Base-by-base conservation (phyloP, 2,113 vertebrate species). In the Cynoglossus semilaevis region DNA sequence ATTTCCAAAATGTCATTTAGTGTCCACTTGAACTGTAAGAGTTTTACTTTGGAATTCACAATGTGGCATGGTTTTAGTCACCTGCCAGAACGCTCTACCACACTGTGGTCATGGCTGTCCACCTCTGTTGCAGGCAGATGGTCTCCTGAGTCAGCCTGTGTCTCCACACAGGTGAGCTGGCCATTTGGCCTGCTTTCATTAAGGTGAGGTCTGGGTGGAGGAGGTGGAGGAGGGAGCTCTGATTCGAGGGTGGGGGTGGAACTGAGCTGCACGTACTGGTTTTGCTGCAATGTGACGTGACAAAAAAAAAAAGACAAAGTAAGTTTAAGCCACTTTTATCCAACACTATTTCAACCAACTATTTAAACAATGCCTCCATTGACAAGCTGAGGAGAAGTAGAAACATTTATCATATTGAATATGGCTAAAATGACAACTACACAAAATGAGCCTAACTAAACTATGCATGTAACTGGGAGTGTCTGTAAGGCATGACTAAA, bases 201-300 rank as follows among this genome's bases (percentile, higher is more conserved):
- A n/a, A 82, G 60, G 56, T 78, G 62, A 67, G 77, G 77, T 78
- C 80, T 80, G 41, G 85, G 88, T 22, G 85, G 87, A 65, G 86
- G 74, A 79, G 83, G 91, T 40, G 78, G 74, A 67, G 86, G 83
- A 6, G 81, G 77, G 16, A 68, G 80, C 81, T 85, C 82, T 77
- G 90, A 85, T 2, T 87, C 88, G 38, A 88, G 72, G 40, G 92
- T 7, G 13, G 36, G 35, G 14, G 35, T 86, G 74, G 94, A 91
- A 72, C 83, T 91, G 51, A 89, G 92, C 50, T 92, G 88, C 71
- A 87, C 85, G 88, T 90, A 91, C 41, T 64, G 83, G 80, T 90
- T 91, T 91, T 94, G 82, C 38, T 73, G 12, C 9, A 73, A 36
- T 6, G 2, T 29, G 22, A 29, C 22, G 22, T 29, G 22, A 29